Evolutionary conservation across 2,797 vertebrate genomes (phyloP).

Genomic region (Lindbergichthys nudifrons): DNA sequence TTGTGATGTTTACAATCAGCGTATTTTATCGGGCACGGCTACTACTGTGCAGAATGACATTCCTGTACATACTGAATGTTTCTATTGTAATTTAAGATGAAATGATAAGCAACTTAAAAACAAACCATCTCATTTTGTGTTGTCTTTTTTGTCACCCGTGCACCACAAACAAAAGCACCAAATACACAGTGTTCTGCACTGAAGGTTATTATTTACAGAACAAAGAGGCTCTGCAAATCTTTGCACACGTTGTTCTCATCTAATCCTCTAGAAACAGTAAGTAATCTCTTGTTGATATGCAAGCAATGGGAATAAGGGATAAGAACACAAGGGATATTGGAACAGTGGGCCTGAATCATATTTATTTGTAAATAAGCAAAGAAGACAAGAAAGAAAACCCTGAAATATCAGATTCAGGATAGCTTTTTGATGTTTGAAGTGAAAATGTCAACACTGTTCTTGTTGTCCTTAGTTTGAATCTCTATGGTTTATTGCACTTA

Average conservation of each 20-base stretch:
- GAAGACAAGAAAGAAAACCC: fast-evolving
- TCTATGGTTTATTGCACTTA: too few species aligned
- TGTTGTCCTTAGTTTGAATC: too few species aligned
- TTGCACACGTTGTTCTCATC: conserved; percentile 5
- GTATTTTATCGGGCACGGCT: conserved; percentile 66
- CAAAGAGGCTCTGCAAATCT: neutral
- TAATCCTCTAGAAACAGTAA: conserved; percentile 12
- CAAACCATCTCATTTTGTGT: conserved; percentile 33
- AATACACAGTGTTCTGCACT: neutral
- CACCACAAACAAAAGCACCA: conserved; percentile 15
- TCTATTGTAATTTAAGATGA: conserved; percentile 81
- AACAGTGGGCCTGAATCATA: neutral
- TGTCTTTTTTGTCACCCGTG: conserved; percentile 37
- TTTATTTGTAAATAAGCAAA: conserved; percentile 6
- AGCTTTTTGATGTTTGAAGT: too few species aligned
- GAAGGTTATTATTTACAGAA: conserved; percentile 12
- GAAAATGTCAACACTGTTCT: too few species aligned
- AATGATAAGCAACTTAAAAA: conserved; percentile 63
- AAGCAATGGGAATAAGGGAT: conserved; percentile 17
- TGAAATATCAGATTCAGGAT: neutral
- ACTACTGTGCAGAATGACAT: conserved; percentile 70
- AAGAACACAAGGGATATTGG: neutral
- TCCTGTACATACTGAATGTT: conserved; percentile 79
- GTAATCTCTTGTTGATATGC: conserved; percentile 16
- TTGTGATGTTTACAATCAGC: conserved; percentile 68